Evolutionary conservation across 2,888 invertebrate genomes (phyloP).

Genomic region (Linnaemya tessellans): DNA sequence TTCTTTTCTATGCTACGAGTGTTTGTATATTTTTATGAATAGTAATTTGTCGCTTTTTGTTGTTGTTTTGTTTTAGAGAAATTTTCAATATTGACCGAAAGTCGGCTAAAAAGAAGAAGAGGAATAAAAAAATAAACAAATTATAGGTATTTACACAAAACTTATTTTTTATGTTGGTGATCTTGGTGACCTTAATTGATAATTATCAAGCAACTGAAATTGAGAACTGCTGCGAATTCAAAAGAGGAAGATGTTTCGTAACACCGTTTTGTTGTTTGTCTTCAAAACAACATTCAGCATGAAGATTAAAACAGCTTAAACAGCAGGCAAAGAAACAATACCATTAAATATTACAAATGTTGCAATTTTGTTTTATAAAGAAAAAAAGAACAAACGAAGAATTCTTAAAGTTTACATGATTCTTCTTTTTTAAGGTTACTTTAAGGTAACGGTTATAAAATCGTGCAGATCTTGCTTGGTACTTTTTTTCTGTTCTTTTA

Average conservation of each 20-base stretch:
- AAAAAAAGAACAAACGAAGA: constrained; percentile 12
- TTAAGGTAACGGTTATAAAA: constrained; percentile 67
- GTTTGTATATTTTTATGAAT: not conserved
- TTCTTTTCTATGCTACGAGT: constrained; percentile 64
- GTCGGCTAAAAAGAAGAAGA: not conserved
- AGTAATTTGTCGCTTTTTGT: not conserved
- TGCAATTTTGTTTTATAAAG: constrained; percentile 37
- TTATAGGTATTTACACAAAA: constrained; percentile 13
- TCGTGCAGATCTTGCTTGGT: constrained; percentile 66
- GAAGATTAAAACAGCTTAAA: constrained; percentile 17
- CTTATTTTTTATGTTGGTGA: constrained; percentile 27
- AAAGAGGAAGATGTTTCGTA: constrained; percentile 59
- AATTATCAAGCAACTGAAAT: constrained; percentile 55
- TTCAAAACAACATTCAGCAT: constrained; percentile 36
- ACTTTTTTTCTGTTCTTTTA: constrained; percentile 23
- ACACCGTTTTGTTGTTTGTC: constrained; percentile 31
- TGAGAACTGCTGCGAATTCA: constrained; percentile 7
- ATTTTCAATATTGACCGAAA: constrained; percentile 56
- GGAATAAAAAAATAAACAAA: constrained; percentile 7
- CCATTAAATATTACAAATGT: constrained; percentile 27
- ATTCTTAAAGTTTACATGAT: constrained; percentile 54
- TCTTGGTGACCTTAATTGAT: constrained; percentile 65
- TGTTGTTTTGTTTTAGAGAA: constrained; percentile 37
- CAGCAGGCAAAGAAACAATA: constrained; percentile 13
- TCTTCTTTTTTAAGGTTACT: constrained; percentile 62